Conservation (phyloP, 2,113 vertebrate genomes). For the Dunckerocampus dactyliophorus region DNA sequence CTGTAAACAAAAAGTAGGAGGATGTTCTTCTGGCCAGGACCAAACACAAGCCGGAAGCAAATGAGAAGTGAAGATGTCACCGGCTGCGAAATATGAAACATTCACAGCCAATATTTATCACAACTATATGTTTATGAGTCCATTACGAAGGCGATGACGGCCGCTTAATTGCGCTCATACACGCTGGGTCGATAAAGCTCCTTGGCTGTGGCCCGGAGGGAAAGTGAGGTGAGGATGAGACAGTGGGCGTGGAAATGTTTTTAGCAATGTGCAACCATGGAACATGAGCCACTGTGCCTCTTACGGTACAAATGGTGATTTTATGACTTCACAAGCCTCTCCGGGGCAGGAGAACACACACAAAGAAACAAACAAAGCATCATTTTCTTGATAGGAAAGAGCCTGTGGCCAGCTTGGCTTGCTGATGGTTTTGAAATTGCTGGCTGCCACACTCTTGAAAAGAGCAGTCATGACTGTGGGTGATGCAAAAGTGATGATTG, state of each 20-base stretch:
- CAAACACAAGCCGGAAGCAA: constrained; percentile 12
- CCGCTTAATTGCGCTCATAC: constrained; percentile 66
- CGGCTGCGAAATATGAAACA: constrained; percentile 32
- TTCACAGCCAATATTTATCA: constrained; percentile 48
- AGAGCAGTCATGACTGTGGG: constrained; percentile 34
- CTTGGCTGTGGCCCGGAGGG: constrained; percentile 28
- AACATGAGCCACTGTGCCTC: background rate
- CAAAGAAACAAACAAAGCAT: constrained; percentile 45
- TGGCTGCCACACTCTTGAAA: constrained; percentile 22
- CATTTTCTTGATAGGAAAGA: constrained; percentile 45
- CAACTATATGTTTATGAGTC: constrained; percentile 65
- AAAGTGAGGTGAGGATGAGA: constrained; percentile 15
- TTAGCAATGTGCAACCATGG: background rate
- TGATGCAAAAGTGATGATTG: constrained; percentile 22
- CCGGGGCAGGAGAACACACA: constrained; percentile 33
- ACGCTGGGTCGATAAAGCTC: constrained; percentile 61
- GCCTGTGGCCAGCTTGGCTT: constrained; percentile 34
- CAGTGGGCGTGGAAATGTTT: background rate
- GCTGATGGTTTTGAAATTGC: constrained; percentile 38
- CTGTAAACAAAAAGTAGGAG: constrained; percentile 21
- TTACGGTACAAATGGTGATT: constrained; percentile 52
- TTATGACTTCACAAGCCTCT: constrained; percentile 46
- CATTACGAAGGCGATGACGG: constrained; percentile 58
- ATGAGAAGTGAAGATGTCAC: constrained; percentile 20
- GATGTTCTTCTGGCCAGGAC: constrained; percentile 15